Base-by-base conservation (phyloP, 1,140 invertebrate genomes). In the Alviniconcha marisindica region DNA sequence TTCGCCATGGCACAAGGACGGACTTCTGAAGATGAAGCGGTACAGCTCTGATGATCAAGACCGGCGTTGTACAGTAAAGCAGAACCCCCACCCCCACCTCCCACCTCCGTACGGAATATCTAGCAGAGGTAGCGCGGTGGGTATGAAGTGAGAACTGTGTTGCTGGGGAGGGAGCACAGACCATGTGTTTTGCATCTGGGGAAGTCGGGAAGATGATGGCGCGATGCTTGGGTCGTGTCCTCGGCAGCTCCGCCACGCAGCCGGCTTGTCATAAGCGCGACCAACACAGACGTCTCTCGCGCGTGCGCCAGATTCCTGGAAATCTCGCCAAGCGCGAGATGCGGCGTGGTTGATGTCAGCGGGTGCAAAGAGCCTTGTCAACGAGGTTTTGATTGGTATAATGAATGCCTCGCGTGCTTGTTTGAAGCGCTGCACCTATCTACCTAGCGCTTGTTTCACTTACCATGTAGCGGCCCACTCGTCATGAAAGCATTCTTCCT, bases 301-400 rank as follows among this genome's bases (percentile, higher is more conserved):
- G 73, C 73, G 73, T 76, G 73, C 73, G 73, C 73, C 3, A n/a
- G 38, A 76, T 76, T 76, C 73, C 73, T 14, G 21, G 73, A 76
- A n/a, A 76, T 76, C 73, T 76, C 73, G 73, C 73, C 44, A 76
- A 76, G 73, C 73, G n/a, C 73, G 73, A 76, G 73, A 76, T 51
- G 44, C 73, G 44, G 24, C 42, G 73, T 54, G 73, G 24, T 54
- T 15, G 73, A 33, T 44, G 73, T 76, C 42, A 76, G 73, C 73
- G 40, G 42, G 73, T 76, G 36, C 73, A 51, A 51, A 76, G 38
- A 2, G 73, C 73, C 73, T 44, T 76, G 73, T 76, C 73, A 76
- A 76, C 73, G 73, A 76, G 73, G n/a, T 76, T 76, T 76, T 76
- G 73, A 76, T 76, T 76, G 73, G 73, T 76, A 40, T 76, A 76